Evolutionary conservation across 2,113 vertebrate genomes (phyloP).

Genomic region (Indri indri): DNA sequence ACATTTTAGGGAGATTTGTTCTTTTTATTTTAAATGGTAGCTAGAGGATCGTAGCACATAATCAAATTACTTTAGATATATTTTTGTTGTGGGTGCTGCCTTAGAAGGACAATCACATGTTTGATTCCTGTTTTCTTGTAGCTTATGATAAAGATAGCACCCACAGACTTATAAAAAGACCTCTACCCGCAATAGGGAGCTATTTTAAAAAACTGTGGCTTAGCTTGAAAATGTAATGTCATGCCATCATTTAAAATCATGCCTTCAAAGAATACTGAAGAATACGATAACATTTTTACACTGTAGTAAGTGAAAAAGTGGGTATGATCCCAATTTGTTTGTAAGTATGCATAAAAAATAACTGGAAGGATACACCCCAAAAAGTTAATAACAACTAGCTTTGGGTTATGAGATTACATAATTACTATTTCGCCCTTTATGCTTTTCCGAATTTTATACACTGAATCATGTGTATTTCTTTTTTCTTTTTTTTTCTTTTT

Average conservation of each 20-base stretch:
- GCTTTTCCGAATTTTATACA: conserved; percentile 19
- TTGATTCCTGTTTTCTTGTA: background rate
- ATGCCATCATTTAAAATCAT: conserved; percentile 27
- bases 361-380: background rate
- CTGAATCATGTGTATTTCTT: background rate
- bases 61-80: background rate
- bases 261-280: background rate
- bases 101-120: conserved; percentile 28
- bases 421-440: conserved; percentile 10
- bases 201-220: background rate
- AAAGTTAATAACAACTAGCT: background rate
- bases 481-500: too few relatives aligned
- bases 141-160: background rate
- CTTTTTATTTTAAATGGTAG: conserved; percentile 42
- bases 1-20: background rate
- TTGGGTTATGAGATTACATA: background rate
- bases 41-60: background rate
- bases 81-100: background rate
- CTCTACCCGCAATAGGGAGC: background rate
- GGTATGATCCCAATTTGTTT: background rate
- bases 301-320: background rate
- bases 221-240: conserved; percentile 32
- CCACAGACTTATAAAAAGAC: background rate
- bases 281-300: background rate
- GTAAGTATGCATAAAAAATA: conserved; percentile 1